Evolutionary conservation across 2,797 vertebrate species (phyloP).

Genomic region (Gymnothorax javanicus): DNA sequence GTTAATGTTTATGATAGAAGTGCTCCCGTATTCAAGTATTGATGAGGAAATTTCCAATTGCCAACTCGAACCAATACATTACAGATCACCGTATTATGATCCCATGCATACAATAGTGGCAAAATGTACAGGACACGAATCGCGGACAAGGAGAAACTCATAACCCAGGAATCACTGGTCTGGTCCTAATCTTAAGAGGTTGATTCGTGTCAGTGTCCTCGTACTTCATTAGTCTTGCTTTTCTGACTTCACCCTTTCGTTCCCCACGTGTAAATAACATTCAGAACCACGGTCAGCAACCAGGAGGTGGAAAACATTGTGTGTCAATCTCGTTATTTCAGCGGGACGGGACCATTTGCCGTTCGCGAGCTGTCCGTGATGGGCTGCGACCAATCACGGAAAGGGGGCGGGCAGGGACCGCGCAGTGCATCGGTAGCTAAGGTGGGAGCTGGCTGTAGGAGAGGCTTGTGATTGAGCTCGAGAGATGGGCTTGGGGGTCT

Average conservation of each 20-base stretch:
- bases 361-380: constrained; percentile 56
- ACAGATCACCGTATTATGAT: not conserved
- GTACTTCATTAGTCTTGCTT: not conserved
- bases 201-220: not conserved
- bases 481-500: constrained; percentile 69
- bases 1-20: not conserved
- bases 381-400: constrained; percentile 64
- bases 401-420: constrained; percentile 63
- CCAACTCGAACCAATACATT: not conserved
- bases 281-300: constrained; percentile 53
- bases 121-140: not conserved
- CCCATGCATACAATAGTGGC: not conserved
- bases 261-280: constrained; percentile 27
- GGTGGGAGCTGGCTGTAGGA: constrained; percentile 59
- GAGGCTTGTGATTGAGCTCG: constrained; percentile 56
- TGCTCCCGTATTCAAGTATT: not conserved
- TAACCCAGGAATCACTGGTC: not conserved
- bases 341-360: constrained; percentile 25
- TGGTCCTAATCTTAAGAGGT: not conserved
- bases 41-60: not conserved
- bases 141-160: not conserved
- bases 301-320: constrained; percentile 15
- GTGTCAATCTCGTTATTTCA: constrained; percentile 22
- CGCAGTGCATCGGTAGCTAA: constrained; percentile 60
- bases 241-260: not conserved